These are phyloP conservation scores for Aphelinus certus DNA, from an alignment of 1,140 invertebrate species.

Conservation along the genomic window DNA sequence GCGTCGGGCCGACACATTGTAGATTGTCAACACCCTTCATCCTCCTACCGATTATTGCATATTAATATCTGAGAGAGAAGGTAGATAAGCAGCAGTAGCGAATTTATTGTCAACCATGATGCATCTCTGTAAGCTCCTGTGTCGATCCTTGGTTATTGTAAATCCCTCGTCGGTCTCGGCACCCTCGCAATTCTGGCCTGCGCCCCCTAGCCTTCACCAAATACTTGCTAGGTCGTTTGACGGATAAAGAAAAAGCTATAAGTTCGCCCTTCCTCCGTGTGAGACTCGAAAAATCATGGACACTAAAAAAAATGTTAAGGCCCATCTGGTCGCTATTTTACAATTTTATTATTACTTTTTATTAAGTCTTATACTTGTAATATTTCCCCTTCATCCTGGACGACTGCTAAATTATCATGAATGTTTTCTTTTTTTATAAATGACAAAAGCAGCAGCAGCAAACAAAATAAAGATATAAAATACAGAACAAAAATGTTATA, in stretches of 20 bases:
- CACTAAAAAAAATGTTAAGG: slow-evolving; percentile 10
- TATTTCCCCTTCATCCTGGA: slow-evolving; percentile 12
- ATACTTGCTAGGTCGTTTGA: slow-evolving; percentile 62
- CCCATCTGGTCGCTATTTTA: slow-evolving; percentile 30
- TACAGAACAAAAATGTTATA: slow-evolving; percentile 19
- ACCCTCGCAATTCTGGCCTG: slow-evolving; percentile 59
- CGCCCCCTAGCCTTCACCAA: slow-evolving; percentile 60
- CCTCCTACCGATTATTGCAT: neutral
- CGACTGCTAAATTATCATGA: slow-evolving; percentile 18
- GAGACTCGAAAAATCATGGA: slow-evolving; percentile 18
- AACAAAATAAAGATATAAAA: slow-evolving; percentile 15
- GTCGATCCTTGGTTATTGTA: slow-evolving; percentile 7
- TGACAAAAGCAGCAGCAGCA: slow-evolving; percentile 25
- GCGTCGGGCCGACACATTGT: slow-evolving; percentile 56
- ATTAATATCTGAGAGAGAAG: no score
- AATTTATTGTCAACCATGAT: neutral
- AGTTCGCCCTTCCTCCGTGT: slow-evolving; percentile 34
- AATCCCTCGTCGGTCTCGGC: slow-evolving; percentile 44
- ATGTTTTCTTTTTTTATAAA: slow-evolving; percentile 28
- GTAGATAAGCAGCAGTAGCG: no score
- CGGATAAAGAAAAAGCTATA: slow-evolving; percentile 51
- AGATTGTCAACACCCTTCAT: slow-evolving; percentile 2
- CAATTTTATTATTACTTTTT: slow-evolving; percentile 7
- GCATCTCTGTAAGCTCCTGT: neutral
- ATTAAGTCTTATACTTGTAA: slow-evolving; percentile 28